Percentiles rank a stretch among this genome's conserved stretches.
phyloP scores from a whole-genome alignment of 2,113 vertebrate species.

The Platanista minor region DNA sequence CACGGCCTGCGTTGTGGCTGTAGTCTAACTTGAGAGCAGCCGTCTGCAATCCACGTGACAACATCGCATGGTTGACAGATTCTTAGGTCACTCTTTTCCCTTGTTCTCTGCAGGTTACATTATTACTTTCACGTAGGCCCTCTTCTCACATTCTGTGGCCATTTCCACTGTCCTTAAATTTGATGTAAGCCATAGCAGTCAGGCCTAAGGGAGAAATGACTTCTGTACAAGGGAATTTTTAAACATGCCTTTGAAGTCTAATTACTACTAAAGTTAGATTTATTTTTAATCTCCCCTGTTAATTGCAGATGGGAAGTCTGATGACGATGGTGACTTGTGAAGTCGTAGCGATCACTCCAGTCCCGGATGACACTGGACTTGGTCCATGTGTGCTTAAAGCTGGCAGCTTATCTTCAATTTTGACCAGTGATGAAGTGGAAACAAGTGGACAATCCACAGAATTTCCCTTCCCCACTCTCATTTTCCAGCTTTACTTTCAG shows the following conservation, averaged over 20 bases:
- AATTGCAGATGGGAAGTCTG: background rate
- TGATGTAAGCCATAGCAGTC: background rate
- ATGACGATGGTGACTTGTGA: background rate
- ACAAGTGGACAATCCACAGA: background rate
- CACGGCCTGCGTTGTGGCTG: background rate
- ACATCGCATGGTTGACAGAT: background rate
- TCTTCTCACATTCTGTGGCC: background rate
- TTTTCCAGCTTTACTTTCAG: background rate
- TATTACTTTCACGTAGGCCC: background rate
- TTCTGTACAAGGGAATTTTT: background rate
- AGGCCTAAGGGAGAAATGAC: background rate
- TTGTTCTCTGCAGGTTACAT: background rate
- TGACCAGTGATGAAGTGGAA: background rate
- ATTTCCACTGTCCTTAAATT: background rate
- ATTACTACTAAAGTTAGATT: background rate
- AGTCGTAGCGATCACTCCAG: background rate
- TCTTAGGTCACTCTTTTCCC: background rate
- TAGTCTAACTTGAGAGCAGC: background rate
- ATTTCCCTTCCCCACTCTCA: background rate
- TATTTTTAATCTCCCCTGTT: background rate
- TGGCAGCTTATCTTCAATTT: background rate
- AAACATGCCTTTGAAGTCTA: constrained; percentile 6
- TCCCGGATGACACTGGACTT: background rate
- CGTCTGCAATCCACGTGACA: background rate
- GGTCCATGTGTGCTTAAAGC: background rate